These are phyloP conservation scores for Triplophysa siluroides DNA, from an alignment of 2,113 vertebrate genomes.

Conservation along the genomic window DNA sequence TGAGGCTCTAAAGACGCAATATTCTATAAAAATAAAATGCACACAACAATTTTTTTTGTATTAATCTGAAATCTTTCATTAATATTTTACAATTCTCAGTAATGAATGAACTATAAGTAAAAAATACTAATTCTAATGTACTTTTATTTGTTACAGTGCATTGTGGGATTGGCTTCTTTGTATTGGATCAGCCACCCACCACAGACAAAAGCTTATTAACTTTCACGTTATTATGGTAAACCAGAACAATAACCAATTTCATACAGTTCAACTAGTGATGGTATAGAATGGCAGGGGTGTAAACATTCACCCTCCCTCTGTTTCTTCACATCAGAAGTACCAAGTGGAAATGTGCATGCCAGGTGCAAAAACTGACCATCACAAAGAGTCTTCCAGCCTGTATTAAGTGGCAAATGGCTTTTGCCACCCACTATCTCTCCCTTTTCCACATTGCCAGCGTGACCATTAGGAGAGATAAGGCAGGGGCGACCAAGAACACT, in stretches of 20 bases:
- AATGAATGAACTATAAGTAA: too few relatives aligned
- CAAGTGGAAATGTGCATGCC: constrained; percentile 6
- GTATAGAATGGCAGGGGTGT: background rate
- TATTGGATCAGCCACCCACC: constrained; percentile 34
- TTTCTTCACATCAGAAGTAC: constrained; percentile 25
- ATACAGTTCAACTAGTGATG: background rate
- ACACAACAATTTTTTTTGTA: too few relatives aligned
- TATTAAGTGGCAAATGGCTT: constrained; percentile 26
- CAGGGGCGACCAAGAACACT: background rate
- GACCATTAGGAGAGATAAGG: constrained; percentile 26
- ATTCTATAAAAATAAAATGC: too few relatives aligned
- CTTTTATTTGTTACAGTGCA: too few relatives aligned
- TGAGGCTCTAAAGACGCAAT: too few relatives aligned
- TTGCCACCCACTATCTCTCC: constrained; percentile 14
- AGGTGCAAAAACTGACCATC: constrained; percentile 20
- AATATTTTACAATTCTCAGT: too few relatives aligned
- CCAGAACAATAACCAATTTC: background rate
- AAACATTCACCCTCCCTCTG: background rate
- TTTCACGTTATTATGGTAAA: background rate
- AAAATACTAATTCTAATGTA: too few relatives aligned
- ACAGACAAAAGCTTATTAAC: constrained; percentile 26
- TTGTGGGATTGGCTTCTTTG: too few relatives aligned
- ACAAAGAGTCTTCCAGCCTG: constrained; percentile 11
- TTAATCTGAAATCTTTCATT: too few relatives aligned
- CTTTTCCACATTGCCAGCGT: constrained; percentile 3